These are phyloP conservation scores for Drosophila niveifrons DNA, from an alignment of 2,888 invertebrate genomes.

Conservation along the genomic window DNA sequence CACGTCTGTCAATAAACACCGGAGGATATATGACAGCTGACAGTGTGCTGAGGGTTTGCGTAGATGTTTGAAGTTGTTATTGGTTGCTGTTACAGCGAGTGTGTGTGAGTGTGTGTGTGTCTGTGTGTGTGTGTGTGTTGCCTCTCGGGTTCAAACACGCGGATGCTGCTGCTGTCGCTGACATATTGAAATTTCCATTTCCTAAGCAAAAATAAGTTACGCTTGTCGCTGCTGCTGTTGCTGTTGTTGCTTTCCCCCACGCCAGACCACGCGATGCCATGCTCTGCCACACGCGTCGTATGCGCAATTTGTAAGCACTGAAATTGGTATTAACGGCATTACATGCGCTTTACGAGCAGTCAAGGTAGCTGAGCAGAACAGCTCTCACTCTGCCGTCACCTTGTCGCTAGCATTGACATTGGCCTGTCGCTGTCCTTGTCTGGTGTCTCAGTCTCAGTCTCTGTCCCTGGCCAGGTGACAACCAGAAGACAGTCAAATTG, in stretches of 20 bases:
- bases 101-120: conserved; percentile 9
- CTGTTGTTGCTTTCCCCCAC: conserved; percentile 13
- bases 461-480: conserved; percentile 54
- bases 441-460: neutral
- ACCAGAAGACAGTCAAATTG: conserved; percentile 52
- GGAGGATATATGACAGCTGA: conserved; percentile 55
- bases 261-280: conserved; percentile 14
- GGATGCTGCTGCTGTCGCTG: conserved; percentile 58
- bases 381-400: neutral
- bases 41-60: conserved; percentile 19
- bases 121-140: conserved; percentile 11
- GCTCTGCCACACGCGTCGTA: conserved; percentile 63
- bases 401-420: conserved; percentile 1
- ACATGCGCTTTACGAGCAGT: conserved; percentile 73
- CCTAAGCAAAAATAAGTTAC: conserved; percentile 44
- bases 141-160: conserved; percentile 26
- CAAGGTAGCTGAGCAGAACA: conserved; percentile 35
- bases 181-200: conserved; percentile 78
- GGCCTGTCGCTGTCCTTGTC: conserved; percentile 44
- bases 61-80: conserved; percentile 31
- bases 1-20: conserved; percentile 62
- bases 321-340: conserved; percentile 78
- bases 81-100: neutral
- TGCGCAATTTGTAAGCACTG: conserved; percentile 76
- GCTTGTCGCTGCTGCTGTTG: conserved; percentile 23